phyloP scores from a whole-genome alignment of 1,140 invertebrate genomes.

The Pachyrhynchus sulphureomaculatus region DNA sequence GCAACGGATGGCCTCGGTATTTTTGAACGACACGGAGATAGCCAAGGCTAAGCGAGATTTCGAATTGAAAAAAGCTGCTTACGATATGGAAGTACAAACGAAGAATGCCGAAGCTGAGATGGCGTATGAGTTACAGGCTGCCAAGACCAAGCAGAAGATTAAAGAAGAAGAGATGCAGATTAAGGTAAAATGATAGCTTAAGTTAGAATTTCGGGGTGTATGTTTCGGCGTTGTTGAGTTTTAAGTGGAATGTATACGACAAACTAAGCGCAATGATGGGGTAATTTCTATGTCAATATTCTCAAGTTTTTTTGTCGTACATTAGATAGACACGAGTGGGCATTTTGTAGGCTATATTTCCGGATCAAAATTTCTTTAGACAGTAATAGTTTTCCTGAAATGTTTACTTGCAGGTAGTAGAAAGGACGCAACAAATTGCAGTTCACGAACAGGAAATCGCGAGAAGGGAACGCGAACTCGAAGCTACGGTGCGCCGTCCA shows the following conservation, averaged over 20 bases:
- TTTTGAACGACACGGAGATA: conserved; percentile 94
- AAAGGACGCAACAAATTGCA: conserved; percentile 88
- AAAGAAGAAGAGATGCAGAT: conserved; percentile 98
- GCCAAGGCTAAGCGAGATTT: conserved; percentile 95
- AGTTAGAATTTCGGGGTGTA: conserved; percentile 48
- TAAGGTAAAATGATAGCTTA: conserved; percentile 8
- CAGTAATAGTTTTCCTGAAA: no score
- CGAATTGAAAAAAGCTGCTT: conserved; percentile 94
- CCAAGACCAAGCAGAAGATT: conserved; percentile 93
- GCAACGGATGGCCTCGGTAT: conserved; percentile 88
- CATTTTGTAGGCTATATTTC: no score
- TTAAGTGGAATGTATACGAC: no score
- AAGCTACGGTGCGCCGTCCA: conserved; percentile 85
- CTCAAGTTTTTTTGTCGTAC: no score
- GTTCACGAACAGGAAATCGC: conserved; percentile 89
- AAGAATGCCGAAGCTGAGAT: conserved; percentile 93
- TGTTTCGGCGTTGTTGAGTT: not conserved
- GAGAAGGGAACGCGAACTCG: conserved; percentile 82
- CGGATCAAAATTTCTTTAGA: no score
- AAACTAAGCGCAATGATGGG: no score
- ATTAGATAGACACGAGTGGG: no score
- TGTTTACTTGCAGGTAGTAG: conserved; percentile 70
- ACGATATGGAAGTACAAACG: conserved; percentile 95
- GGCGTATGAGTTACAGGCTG: conserved; percentile 91
- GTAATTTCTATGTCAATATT: no score